These are phyloP conservation scores for Hycleus phaleratus DNA, from an alignment of 1,140 invertebrate species.

Conservation along the genomic window DNA sequence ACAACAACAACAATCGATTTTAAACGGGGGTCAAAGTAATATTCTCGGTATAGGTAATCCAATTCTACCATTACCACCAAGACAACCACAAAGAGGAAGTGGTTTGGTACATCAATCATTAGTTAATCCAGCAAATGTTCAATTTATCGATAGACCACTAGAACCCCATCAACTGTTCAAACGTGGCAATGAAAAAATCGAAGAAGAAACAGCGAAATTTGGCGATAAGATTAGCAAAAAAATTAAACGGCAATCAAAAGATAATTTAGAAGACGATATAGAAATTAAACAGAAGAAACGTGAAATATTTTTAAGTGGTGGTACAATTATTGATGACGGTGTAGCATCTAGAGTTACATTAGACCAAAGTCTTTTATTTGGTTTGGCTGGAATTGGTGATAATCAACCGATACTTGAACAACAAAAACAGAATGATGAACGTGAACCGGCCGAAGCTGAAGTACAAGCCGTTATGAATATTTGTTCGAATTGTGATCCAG, in stretches of 20 bases:
- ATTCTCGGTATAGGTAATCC: background rate
- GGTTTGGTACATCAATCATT: slow-evolving; percentile 19
- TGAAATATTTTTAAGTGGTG: slow-evolving; percentile 55
- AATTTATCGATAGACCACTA: slow-evolving; percentile 48
- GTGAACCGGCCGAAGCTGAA: slow-evolving; percentile 75
- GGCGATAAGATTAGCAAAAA: slow-evolving; percentile 44
- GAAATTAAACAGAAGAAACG: slow-evolving; percentile 52
- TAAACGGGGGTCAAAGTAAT: background rate
- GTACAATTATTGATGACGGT: slow-evolving; percentile 57
- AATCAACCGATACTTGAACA: slow-evolving; percentile 48
- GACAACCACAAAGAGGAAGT: slow-evolving; percentile 16
- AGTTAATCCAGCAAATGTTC: slow-evolving; percentile 47
- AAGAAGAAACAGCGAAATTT: slow-evolving; percentile 26
- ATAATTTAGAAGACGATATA: slow-evolving; percentile 24
- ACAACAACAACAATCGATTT: slow-evolving; percentile 20
- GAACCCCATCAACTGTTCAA: slow-evolving; percentile 48
- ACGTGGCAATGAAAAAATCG: slow-evolving; percentile 29
- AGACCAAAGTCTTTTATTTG: slow-evolving; percentile 48
- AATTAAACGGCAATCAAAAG: slow-evolving; percentile 39
- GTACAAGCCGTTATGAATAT: slow-evolving; percentile 68
- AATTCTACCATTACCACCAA: background rate
- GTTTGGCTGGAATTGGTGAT: slow-evolving; percentile 58
- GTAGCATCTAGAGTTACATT: slow-evolving; percentile 36
- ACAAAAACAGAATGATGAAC: slow-evolving; percentile 53
- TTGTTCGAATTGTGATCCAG: slow-evolving; percentile 61